Base-by-base conservation (phyloP, 2,888 invertebrate species). In the Andrena flavipes region DNA sequence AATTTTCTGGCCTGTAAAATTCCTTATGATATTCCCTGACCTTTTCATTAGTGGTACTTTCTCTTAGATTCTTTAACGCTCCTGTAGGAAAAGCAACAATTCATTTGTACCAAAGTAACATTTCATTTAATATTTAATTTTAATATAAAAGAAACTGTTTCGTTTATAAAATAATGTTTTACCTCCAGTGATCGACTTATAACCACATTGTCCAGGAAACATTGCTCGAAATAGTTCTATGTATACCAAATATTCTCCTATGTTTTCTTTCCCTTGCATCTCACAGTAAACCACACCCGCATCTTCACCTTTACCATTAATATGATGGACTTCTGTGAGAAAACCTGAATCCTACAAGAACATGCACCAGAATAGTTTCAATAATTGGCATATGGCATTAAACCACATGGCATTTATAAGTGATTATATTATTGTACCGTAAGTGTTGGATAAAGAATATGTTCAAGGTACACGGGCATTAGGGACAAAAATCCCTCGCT, bases 241-340 rank as follows among this genome's bases (percentile, higher is more conserved):
- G 88, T 96, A 95, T 81, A 96, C 95, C 80, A 96, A 94, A 77
- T 96, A 96, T 91, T 97, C 97, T 4, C 97, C 97, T n/a, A 95
- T 95, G 93, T 97, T 98, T 93, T 98, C 98, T 42, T 96, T 93
- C 0, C 97, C 97, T 94, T 98, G 98, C 97, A 98, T 98, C 95
- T 99, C 99, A 93, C 98, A 98, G 93, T 99, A 99, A n/a, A 99
- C 98, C 16, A 99, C 98, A 23, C 99, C 99, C 13, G 97, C 98
- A 95, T 99, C 97, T 86, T 97, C 96, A 0, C 98, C 99, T 80
- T 97, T 96, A 0, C 96, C 97, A 89, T 97, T 98, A 82, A 99
- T 95, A 93, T 99, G 98, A 94, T 99, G 98, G 0, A 99, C 98
- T 94, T 99, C 99, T 0, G 98, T 99, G 35, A 96, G 94, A 92